Base-by-base conservation (phyloP, 2,113 vertebrate species). In the Colistium nudipinnis region DNA sequence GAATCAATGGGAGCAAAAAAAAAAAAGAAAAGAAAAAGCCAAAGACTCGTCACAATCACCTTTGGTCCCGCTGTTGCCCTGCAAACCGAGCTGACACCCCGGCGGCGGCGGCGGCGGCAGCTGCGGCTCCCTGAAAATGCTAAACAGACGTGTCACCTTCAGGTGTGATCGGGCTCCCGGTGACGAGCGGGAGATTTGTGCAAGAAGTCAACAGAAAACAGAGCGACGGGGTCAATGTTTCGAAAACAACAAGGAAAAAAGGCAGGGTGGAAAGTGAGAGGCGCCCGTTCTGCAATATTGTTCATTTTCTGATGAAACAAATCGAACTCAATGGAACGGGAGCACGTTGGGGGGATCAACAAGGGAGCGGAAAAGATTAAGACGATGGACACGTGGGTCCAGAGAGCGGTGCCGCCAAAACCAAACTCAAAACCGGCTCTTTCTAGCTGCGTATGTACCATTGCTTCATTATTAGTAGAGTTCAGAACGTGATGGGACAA, bases 1-100 rank as follows among this genome's bases (percentile, higher is more conserved):
- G 74, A 89, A 90, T 91, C 90, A 90, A 90, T 91, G 78, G 72
- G 57, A 12, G 38, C 62, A 22, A 27, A 68, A 72, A 43, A 66
- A 63, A 11, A 3, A 1, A 17, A 6, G 20, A 47, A 22, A 68
- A 67, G n/a, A 49, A 70, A 64, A 62, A 48, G 51, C 11, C 8
- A 17, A 52, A 53, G 75, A 75, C 33, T 72, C 55, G 75, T 73
- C 77, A 39, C 73, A 27, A 19, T 8, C 43, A 9, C 53, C 49
- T n/a, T 41, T 3, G 38, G 55, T 24, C 54, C 51, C 6, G 45
- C 9, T n/a, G 43, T 4, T 3, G 30, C 0, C 14, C 6, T 7
- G 57, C 57, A 17, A 56, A 76, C 59, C 2, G 4, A 38, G 45
- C 22, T 12, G 48, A 65, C 43, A 4, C 56, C 12, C 19, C 2